These are phyloP conservation scores for Drosophila insularis DNA, from an alignment of 1,140 invertebrate species.

Conservation along the genomic window DNA sequence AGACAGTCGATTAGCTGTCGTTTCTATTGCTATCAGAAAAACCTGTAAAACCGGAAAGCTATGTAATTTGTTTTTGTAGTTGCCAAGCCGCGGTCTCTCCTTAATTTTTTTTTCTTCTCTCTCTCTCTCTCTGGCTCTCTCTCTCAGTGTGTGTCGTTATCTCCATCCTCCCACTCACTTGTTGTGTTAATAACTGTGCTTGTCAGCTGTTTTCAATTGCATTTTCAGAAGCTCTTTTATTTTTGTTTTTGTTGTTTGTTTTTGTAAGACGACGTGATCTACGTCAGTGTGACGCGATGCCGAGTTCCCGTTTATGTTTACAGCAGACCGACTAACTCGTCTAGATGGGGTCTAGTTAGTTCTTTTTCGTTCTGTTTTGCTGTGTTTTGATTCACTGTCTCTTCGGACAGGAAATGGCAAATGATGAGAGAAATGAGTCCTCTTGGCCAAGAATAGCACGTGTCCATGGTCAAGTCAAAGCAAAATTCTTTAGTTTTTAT, in stretches of 20 bases:
- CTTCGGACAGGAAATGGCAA: constrained; percentile 28
- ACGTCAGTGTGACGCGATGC: constrained; percentile 7
- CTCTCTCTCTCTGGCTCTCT: background rate
- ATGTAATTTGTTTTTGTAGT: constrained; percentile 60
- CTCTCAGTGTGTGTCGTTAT: background rate
- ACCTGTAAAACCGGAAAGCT: constrained; percentile 72
- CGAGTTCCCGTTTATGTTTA: constrained; percentile 9
- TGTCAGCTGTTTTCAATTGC: constrained; percentile 65
- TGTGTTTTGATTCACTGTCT: background rate
- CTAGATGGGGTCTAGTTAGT: constrained; percentile 6
- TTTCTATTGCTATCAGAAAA: constrained; percentile 15
- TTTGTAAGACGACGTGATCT: constrained; percentile 9
- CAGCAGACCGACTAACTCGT: constrained; percentile 8
- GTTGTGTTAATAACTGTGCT: constrained; percentile 57
- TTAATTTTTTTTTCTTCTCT: background rate
- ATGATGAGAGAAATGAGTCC: constrained; percentile 18
- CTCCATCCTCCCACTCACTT: constrained; percentile 16
- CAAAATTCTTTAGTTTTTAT: constrained; percentile 55
- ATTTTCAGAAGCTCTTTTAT: constrained; percentile 32
- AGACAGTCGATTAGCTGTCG: background rate
- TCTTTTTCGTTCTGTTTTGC: background rate
- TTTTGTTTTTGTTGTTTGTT: background rate
- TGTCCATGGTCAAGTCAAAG: constrained; percentile 56
- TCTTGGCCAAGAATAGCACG: constrained; percentile 26
- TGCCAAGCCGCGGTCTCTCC: constrained; percentile 28